Conservation (phyloP, 1,140 invertebrate genomes). For the Trichomalopsis sarcophagae region DNA sequence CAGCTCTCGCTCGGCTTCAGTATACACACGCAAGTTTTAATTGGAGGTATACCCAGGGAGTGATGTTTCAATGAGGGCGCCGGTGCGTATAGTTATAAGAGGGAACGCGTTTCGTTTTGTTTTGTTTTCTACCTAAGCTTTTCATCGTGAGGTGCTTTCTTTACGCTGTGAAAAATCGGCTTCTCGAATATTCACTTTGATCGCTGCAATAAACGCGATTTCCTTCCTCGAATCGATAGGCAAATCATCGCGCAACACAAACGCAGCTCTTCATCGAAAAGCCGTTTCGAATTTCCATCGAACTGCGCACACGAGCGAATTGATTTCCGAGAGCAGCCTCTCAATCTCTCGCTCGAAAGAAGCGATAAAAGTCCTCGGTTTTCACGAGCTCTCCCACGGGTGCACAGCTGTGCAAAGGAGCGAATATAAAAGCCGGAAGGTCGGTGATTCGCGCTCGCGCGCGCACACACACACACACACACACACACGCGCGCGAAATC, state of each 20-base stretch:
- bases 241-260: neutral
- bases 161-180: neutral
- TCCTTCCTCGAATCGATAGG: neutral
- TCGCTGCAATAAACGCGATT: no score
- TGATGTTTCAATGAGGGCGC: neutral
- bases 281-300: neutral
- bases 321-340: neutral
- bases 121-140: no score
- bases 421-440: conserved; percentile 32
- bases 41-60: neutral
- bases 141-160: neutral
- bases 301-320: neutral
- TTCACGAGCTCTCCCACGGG: conserved; percentile 27
- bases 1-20: neutral
- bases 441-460: neutral
- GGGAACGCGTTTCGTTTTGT: no score
- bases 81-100: neutral
- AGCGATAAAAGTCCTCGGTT: conserved; percentile 24
- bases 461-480: neutral
- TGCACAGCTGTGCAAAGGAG: conserved; percentile 6
- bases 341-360: conserved; percentile 4
- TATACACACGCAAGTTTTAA: neutral
- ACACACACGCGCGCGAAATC: neutral
- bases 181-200: no score
- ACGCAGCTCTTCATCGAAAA: no score